Evolutionary conservation across 2,797 vertebrate genomes (phyloP), one percentile per base, ranked within the genome.

Genomic region (Myiotriccus ornatus): DNA sequence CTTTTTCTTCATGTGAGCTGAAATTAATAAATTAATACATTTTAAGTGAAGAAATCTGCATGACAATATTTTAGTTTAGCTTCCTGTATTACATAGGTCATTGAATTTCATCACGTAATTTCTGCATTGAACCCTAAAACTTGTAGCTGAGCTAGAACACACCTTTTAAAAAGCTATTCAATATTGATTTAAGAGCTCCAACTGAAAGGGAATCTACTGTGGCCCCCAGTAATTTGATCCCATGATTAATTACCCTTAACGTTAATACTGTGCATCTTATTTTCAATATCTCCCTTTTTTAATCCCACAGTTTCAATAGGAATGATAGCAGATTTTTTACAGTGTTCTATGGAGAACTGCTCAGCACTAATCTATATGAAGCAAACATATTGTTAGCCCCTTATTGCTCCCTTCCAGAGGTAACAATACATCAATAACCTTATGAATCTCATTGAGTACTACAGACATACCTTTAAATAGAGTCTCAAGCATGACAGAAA

Each of bases 211-310:
- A 90, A 87, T 57, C 24, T 80, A n/a, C 75, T 24, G 22, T 8
- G 35, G 32, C 35, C 21, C 22, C 78, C 2, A 8, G n/a, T 82
- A 78, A 81, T 90, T 94, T 84, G 14, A 73, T 86, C 23, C 73
- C 52, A 14, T 88, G 73, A 84, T 92, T 94, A 93, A 91, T 88
- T 86, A 63, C 22, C 19, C 28, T 78, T 25, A 44, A 18, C 73
- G 43, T 71, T 96, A 91, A 88, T 50, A 88, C 39, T 88, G 47
- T 86, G 62, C 69, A 52, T 69, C 53, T 87, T 92, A 87, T 88
- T 89, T 93, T 95, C 32, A 50, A 41, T 73, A 7, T 73, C 11
- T 79, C 52, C 86, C 35, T 79, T 47, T 89, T 92, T 68, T 82
- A 84, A 93, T 73, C 20, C 41, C 84, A 24, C 7, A 52, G 15